Conservation (phyloP, 2,888 invertebrate species). For the Cybosia mesomella region DNA sequence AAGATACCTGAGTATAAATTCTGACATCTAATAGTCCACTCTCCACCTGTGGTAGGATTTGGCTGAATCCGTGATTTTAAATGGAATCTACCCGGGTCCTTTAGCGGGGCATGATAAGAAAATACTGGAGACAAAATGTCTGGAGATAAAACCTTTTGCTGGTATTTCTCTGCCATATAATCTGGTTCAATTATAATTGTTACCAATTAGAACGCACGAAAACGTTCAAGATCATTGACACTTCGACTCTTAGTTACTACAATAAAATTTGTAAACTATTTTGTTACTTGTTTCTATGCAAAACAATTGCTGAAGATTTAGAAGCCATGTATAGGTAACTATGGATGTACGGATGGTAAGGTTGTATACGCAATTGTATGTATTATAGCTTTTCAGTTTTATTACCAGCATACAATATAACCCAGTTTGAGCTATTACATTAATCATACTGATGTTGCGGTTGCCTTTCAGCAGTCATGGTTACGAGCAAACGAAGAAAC, state of each 20-base stretch:
- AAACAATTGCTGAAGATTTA: constrained; percentile 12
- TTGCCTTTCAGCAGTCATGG: too few relatives aligned
- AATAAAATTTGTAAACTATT: constrained; percentile 4
- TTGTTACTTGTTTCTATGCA: constrained; percentile 13
- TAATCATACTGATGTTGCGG: not conserved
- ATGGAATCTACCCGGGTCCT: too few relatives aligned
- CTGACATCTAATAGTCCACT: too few relatives aligned
- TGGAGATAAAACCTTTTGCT: too few relatives aligned
- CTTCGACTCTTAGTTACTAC: constrained; percentile 6
- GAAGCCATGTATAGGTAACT: not conserved
- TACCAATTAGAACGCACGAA: constrained; percentile 13
- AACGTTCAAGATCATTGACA: constrained; percentile 26
- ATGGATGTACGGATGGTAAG: constrained; percentile 3
- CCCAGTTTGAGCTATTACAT: not conserved
- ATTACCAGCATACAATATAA: not conserved
- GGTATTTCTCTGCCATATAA: not conserved
- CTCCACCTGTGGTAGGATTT: too few relatives aligned
- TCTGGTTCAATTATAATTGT: not conserved
- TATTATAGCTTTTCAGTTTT: constrained; percentile 14
- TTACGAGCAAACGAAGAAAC: too few relatives aligned
- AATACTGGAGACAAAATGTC: too few relatives aligned
- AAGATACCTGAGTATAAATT: too few relatives aligned
- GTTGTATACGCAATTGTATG: constrained; percentile 23
- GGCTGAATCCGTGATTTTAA: too few relatives aligned
- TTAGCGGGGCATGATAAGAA: too few relatives aligned